Evolutionary conservation across 2,113 vertebrate species (phyloP).

Genomic region (Centropus bengalensis): DNA sequence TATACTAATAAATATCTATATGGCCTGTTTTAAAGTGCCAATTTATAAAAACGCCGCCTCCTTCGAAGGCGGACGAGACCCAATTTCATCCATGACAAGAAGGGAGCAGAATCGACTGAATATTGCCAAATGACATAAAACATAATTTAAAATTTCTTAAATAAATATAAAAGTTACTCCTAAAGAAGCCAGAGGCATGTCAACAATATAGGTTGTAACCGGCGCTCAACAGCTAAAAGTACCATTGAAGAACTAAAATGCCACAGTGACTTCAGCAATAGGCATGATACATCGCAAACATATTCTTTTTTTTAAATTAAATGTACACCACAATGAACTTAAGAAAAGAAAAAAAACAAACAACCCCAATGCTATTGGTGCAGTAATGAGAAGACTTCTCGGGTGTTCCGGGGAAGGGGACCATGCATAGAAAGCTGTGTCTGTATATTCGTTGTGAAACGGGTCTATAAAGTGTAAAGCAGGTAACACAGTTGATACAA

Average conservation of each 20-base stretch:
- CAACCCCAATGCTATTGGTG: constrained; percentile 27
- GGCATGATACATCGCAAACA: constrained; percentile 72
- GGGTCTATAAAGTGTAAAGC: constrained; percentile 71
- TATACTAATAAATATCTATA: constrained; percentile 61
- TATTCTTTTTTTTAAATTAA: constrained; percentile 55
- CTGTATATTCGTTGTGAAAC: constrained; percentile 61
- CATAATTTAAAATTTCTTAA: constrained; percentile 87
- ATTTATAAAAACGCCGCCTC: constrained; percentile 72
- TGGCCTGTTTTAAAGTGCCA: constrained; percentile 84
- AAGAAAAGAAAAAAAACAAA: neutral
- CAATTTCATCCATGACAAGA: constrained; percentile 82
- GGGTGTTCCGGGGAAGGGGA: neutral
- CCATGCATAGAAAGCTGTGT: constrained; percentile 79
- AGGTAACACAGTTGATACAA: constrained; percentile 60
- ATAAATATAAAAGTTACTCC: constrained; percentile 88
- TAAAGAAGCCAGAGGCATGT: constrained; percentile 82
- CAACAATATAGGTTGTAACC: constrained; percentile 78
- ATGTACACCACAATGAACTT: constrained; percentile 66
- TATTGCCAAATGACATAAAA: constrained; percentile 80
- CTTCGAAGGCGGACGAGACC: constrained; percentile 73
- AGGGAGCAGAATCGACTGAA: constrained; percentile 81
- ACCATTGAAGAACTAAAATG: constrained; percentile 77
- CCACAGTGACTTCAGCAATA: constrained; percentile 70
- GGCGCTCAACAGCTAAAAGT: constrained; percentile 79
- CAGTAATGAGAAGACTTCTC: constrained; percentile 63